Percentiles rank a stretch among this genome's conserved stretches.
These are phyloP conservation scores for Pseudomyrmex flavicornis DNA, from an alignment of 1,140 invertebrate species.

Conservation along the genomic window DNA sequence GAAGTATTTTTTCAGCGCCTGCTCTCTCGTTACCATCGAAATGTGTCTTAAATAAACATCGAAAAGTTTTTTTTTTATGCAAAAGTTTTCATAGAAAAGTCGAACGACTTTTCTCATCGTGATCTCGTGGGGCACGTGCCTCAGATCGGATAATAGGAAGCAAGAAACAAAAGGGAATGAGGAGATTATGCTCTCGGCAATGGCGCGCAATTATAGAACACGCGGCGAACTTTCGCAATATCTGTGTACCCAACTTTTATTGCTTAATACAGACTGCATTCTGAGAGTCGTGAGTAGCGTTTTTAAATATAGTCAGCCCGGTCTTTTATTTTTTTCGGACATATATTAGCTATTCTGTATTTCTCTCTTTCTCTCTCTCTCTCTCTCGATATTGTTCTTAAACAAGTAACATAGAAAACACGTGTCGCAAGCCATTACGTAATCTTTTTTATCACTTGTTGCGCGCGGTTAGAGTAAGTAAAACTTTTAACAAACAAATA, in stretches of 20 bases:
- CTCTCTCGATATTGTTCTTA: not conserved
- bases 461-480: not conserved
- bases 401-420: not conserved
- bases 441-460: not conserved
- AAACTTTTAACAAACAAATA: no score
- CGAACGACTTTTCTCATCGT: conserved; percentile 23
- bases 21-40: conserved; percentile 32
- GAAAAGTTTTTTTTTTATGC: conserved; percentile 41
- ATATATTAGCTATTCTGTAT: conserved; percentile 25
- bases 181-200: conserved; percentile 55
- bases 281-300: conserved; percentile 36
- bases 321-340: conserved; percentile 12
- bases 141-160: conserved; percentile 46
- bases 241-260: conserved; percentile 56
- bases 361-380: no score
- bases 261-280: conserved; percentile 58
- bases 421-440: not conserved
- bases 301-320: conserved; percentile 33
- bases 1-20: not conserved
- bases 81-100: conserved; percentile 33
- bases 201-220: conserved; percentile 50
- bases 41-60: conserved; percentile 28
- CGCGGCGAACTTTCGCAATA: conserved; percentile 60
- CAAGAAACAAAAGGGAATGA: conserved; percentile 45
- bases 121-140: conserved; percentile 25